Percentiles rank a stretch among this genome's conserved stretches.
Conservation (phyloP, 1,140 invertebrate species). For the Catajapyx aquilonaris region DNA sequence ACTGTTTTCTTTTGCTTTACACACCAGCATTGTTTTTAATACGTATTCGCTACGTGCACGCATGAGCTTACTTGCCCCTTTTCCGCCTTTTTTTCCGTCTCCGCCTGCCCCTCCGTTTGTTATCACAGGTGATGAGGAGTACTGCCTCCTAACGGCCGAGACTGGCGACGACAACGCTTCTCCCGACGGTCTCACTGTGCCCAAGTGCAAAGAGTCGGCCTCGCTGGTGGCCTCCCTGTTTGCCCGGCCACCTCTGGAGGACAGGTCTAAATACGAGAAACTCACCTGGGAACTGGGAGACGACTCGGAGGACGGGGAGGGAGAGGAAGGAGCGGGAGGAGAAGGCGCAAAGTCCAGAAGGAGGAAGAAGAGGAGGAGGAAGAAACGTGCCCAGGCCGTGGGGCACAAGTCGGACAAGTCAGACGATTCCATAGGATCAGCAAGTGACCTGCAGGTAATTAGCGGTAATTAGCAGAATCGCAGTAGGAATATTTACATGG, state of each 20-base stretch:
- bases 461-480: too few species aligned
- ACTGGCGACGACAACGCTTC: slow-evolving; percentile 1
- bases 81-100: background rate
- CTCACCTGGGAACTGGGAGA: slow-evolving; percentile 34
- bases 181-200: background rate
- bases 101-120: background rate
- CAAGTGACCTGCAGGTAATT: too few species aligned
- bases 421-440: slow-evolving; percentile 51
- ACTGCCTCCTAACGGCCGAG: background rate
- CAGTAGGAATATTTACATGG: too few species aligned
- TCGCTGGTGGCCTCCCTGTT: slow-evolving; percentile 23
- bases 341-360: slow-evolving; percentile 6
- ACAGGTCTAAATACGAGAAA: slow-evolving; percentile 60
- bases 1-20: too few species aligned
- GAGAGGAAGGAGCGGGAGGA: too few species aligned
- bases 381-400: slow-evolving; percentile 13
- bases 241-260: slow-evolving; percentile 39
- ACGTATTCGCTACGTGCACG: too few species aligned
- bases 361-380: slow-evolving; percentile 22
- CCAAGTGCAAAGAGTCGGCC: background rate
- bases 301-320: slow-evolving; percentile 28
- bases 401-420: slow-evolving; percentile 23
- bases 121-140: background rate
- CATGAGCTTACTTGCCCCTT: too few species aligned
- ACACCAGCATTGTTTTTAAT: too few species aligned